Conservation (phyloP, 2,113 vertebrate species). For the Gambusia holbrooki region DNA sequence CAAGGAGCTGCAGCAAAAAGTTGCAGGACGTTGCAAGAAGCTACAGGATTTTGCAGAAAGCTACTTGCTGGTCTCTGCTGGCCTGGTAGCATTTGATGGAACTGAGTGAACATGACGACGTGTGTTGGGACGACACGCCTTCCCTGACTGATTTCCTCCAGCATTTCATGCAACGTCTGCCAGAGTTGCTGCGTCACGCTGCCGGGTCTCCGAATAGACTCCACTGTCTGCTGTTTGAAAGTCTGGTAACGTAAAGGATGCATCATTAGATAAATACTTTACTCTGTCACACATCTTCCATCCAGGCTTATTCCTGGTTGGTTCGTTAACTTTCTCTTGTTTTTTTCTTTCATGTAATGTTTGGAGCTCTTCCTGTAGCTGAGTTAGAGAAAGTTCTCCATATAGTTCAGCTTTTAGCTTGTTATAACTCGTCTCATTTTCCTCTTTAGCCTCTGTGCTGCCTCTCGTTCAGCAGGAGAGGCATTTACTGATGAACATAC, state of each 20-base stretch:
- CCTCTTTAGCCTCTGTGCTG: neutral
- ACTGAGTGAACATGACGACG: conserved; percentile 50
- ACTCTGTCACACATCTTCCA: neutral
- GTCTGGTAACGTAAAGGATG: neutral
- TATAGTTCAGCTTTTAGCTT: no score
- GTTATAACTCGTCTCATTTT: neutral
- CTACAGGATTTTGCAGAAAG: no score
- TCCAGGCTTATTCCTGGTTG: neutral
- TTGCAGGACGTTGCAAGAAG: neutral
- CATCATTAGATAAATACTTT: conserved; percentile 2
- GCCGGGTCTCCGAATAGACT: conserved; percentile 8
- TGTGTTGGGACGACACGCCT: conserved; percentile 29
- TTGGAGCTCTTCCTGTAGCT: neutral
- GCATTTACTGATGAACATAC: neutral
- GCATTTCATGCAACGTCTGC: conserved; percentile 51
- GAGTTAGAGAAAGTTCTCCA: neutral
- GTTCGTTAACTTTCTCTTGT: no score
- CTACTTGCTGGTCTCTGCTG: conserved; percentile 2
- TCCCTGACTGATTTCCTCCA: conserved; percentile 52
- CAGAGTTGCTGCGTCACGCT: conserved; percentile 38
- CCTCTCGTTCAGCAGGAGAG: neutral
- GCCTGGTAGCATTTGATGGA: conserved; percentile 33
- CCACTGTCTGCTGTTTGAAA: neutral
- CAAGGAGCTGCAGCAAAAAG: neutral
- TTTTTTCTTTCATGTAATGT: neutral